A percentile compares a stretch with the other conserved stretches of the same genome.
phyloP scores from a whole-genome alignment of 2,797 vertebrate species.

The Phataginus tetradactyla region DNA sequence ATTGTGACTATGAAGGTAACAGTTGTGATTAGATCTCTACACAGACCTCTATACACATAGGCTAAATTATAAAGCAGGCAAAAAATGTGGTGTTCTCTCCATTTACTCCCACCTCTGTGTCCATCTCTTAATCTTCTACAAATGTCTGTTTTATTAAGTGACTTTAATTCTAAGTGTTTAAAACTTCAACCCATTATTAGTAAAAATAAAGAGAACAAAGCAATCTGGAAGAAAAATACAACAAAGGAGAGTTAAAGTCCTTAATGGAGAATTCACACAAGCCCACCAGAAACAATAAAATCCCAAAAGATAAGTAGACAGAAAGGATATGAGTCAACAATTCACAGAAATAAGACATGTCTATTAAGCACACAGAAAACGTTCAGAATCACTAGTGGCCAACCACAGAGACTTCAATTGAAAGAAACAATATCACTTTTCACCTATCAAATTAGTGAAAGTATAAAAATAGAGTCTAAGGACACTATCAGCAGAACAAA shows the following conservation, averaged over 20 bases:
- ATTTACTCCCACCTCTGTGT: background rate
- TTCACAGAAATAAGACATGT: background rate
- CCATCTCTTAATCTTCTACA: background rate
- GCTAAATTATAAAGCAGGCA: background rate
- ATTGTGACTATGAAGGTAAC: background rate
- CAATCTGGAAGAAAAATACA: conserved; percentile 23
- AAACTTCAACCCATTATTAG: background rate
- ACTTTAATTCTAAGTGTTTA: background rate
- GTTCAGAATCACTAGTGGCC: background rate
- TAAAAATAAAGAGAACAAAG: background rate
- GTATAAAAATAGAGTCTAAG: background rate
- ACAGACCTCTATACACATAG: background rate
- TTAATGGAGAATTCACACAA: background rate
- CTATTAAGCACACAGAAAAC: background rate
- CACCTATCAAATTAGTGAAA: background rate
- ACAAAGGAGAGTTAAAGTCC: background rate
- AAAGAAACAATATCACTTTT: background rate
- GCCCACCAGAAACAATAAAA: background rate
- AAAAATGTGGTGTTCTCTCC: background rate
- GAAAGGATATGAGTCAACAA: background rate
- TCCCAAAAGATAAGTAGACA: background rate
- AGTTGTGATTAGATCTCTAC: background rate
- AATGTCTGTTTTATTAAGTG: background rate
- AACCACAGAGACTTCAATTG: background rate
- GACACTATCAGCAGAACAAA: no score